Evolutionary conservation across 1,140 invertebrate species (phyloP), one percentile per base, ranked within the genome.

Genomic region (Choristoneura fumiferana): DNA sequence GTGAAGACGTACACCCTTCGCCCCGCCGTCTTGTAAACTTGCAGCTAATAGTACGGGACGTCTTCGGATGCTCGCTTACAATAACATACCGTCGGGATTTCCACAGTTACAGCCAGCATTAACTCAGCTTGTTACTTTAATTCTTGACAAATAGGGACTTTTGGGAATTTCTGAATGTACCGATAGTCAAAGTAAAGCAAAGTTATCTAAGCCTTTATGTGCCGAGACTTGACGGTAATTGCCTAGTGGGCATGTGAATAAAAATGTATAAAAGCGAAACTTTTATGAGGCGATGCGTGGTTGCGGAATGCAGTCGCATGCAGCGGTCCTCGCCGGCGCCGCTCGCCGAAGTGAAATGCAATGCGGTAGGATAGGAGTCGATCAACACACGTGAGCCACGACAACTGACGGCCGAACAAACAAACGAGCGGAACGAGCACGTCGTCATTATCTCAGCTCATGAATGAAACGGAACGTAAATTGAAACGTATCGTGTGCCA

Each of bases 391-490:
- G 62, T 63, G 67, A 67, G 62, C 60, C 64, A 65, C 60, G 60
- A 64, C 71, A 62, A 65, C 40, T 57, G 65, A 60, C 67, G 67
- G 63, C 62, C 69, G 70, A 71, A 69, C 75, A 76, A 78, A 82
- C 70, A 81, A 83, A 82, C 71, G 62, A 71, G 73, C 76, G 78
- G 80, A 85, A 81, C 82, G 76, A 73, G 69, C 68, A 73, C 78
- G 65, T 71, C 76, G 79, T 79, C 78, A 86, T 87, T 86, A 89
- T 87, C 84, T 84, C 78, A 71, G 76, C 62, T 76, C 76, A 80
- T 86, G 84, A 89, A 89, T 89, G 86, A 84, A 88, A 83, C 81
- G 72, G 78, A 87, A 86, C 84, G 84, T 84, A 86, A 84, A 87
- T 89, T 78, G 84, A 82, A 87, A 86, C 80, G 81, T 86, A 87